Base-by-base conservation (phyloP, 2,888 invertebrate genomes). In the Rapana venosa region DNA sequence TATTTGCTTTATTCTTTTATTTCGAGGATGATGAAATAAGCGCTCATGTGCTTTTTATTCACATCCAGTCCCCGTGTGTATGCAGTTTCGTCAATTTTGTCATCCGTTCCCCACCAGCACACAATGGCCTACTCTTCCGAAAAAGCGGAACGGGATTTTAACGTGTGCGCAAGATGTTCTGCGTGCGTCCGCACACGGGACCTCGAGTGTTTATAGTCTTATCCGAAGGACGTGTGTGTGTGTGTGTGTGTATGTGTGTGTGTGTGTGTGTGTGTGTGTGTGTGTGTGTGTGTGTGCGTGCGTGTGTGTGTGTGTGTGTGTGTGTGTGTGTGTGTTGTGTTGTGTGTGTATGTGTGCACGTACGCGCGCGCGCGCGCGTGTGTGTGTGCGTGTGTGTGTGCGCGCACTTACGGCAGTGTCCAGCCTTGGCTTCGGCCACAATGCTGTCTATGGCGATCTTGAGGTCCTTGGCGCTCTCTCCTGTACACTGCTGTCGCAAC, bases 181-280 rank as follows among this genome's bases (percentile, higher is more conserved):
- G n/a, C n/a, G n/a, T n/a, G n/a, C n/a, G n/a, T n/a, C n/a, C n/a
- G n/a, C n/a, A n/a, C n/a, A n/a, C n/a, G n/a, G n/a, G n/a, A n/a
- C n/a, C n/a, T n/a, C n/a, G n/a, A n/a, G n/a, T n/a, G n/a, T n/a
- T n/a, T n/a, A n/a, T n/a, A n/a, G n/a, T n/a, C n/a, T n/a, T n/a
- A n/a, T n/a, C n/a, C n/a, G n/a, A n/a, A n/a, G n/a, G n/a, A n/a
- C n/a, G 47, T 47, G 70, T 70, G 70, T 70, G 70, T 70, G 70
- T 70, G 70, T 70, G 70, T 70, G 70, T 70, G 70, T 70, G 70
- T 70, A 11, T 70, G 70, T 70, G 70, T 70, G 70, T 70, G 70
- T 70, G 70, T 70, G 70, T 70, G 22, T 70, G 70, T 70, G 70
- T 70, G 70, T 70, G 70, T 70, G 70, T 70, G 70, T 70, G 70